Conservation (phyloP, 2,888 invertebrate genomes). For the Zaprionus bogoriensis region DNA sequence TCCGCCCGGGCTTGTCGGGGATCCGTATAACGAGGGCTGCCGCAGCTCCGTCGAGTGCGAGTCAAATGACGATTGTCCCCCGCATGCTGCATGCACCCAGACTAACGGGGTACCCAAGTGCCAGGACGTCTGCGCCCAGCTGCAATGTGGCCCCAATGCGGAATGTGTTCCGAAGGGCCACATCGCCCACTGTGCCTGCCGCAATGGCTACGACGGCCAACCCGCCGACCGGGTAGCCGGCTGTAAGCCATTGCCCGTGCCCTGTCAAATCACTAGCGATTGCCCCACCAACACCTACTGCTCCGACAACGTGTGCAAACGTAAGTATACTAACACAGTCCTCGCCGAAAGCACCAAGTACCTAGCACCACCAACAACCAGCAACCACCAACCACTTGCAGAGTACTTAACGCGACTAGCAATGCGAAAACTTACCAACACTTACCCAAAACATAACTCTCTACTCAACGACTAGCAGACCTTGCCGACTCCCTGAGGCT, state of each 20-base stretch:
- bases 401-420: constrained; percentile 25
- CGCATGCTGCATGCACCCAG: constrained; percentile 89
- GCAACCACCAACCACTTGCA: constrained; percentile 36
- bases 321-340: constrained; percentile 85
- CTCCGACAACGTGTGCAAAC: constrained; percentile 90
- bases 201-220: constrained; percentile 90
- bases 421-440: constrained; percentile 33
- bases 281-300: constrained; percentile 92
- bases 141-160: constrained; percentile 91
- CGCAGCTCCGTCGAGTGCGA: constrained; percentile 91
- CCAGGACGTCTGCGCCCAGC: constrained; percentile 90
- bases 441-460: constrained; percentile 25
- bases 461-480: background rate
- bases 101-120: constrained; percentile 90
- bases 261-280: constrained; percentile 88
- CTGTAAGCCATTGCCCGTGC: constrained; percentile 89
- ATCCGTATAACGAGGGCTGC: constrained; percentile 93
- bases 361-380: constrained; percentile 32
- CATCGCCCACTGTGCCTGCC: constrained; percentile 90
- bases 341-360: constrained; percentile 26
- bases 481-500: background rate
- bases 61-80: constrained; percentile 90
- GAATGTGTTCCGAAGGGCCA: constrained; percentile 92
- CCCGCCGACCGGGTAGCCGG: constrained; percentile 88
- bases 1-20: constrained; percentile 90